Conservation (phyloP, 2,113 vertebrate species). For the Scytalopus superciliaris region DNA sequence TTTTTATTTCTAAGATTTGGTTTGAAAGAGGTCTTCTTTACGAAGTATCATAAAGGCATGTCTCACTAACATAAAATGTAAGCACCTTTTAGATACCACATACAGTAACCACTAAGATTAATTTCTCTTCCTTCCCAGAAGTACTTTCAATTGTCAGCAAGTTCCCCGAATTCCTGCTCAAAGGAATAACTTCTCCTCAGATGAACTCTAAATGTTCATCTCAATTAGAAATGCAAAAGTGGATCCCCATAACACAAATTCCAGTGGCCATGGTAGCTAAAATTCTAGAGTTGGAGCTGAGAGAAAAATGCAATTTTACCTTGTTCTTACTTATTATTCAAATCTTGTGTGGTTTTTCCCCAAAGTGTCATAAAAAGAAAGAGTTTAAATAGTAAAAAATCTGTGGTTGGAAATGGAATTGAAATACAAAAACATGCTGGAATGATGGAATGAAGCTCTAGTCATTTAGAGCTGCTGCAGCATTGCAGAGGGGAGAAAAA, state of each 20-base stretch:
- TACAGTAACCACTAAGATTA: background rate
- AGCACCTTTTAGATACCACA: background rate
- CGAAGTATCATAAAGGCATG: background rate
- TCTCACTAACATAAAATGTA: background rate
- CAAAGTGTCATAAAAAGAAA: background rate
- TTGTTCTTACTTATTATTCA: background rate
- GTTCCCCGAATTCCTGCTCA: background rate
- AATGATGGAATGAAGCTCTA: background rate
- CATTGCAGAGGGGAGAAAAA: background rate
- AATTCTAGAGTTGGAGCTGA: background rate
- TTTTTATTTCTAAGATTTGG: background rate
- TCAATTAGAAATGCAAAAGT: background rate
- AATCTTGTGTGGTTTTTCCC: background rate
- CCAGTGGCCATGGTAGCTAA: background rate
- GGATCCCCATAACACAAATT: background rate
- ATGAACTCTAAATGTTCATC: background rate
- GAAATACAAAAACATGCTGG: background rate
- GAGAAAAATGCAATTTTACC: background rate
- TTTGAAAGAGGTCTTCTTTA: background rate
- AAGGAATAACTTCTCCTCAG: background rate
- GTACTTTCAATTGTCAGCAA: background rate
- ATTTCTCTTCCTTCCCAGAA: background rate
- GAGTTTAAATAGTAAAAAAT: background rate
- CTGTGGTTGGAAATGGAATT: background rate
- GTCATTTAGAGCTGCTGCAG: constrained; percentile 20